Base-by-base conservation (phyloP, 2,888 invertebrate genomes). In the Melipona bicolor region DNA sequence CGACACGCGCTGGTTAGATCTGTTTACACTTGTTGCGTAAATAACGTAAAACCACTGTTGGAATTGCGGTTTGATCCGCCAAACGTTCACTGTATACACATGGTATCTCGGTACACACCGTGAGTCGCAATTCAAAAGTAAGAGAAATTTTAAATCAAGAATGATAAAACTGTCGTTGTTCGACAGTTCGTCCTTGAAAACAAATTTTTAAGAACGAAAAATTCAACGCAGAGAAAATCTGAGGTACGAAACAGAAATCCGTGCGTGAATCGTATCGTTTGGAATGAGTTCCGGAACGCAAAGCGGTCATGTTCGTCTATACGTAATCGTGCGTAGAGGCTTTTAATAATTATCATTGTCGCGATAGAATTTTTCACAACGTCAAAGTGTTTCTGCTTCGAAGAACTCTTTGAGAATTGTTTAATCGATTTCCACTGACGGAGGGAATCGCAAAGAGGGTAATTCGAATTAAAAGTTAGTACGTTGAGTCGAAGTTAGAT, bases 251-350 rank as follows among this genome's bases (percentile, higher is more conserved):
- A 77, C 70, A 75, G 83, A 71, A 52, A 76, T 59, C 68, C 36
- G 15, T 59, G 43, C 36, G 54, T 82, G 82, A 83, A 36, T 56
- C 17, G 73, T 54, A 43, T 2, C 74, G 62, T 67, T 56, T 62
- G 84, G 84, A 70, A 83, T 71, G 83, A 84, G 84, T 83, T 83
- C 83, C 84, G 83, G 84, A 78, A 84, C 67, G 74, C 24, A 74
- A 72, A 84, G 69, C 61, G 74, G 1, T 62, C n/a, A 0, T 56
- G 50, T 17, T 27, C 61, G n/a, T 61, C 19, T 32, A 62, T 54
- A 52, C 19, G 19, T 36, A 32, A 49, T 56, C 27, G 21, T 9
- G 4, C 21, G 11, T 13, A 43, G 24, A 49, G n/a, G 13, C 52
- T 59, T 67, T 27, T 43, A 6, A 13, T 17, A 50, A 72, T 36